These are phyloP conservation scores for Pterocles burchelli DNA, from an alignment of 2,113 vertebrate genomes.

Conservation along the genomic window DNA sequence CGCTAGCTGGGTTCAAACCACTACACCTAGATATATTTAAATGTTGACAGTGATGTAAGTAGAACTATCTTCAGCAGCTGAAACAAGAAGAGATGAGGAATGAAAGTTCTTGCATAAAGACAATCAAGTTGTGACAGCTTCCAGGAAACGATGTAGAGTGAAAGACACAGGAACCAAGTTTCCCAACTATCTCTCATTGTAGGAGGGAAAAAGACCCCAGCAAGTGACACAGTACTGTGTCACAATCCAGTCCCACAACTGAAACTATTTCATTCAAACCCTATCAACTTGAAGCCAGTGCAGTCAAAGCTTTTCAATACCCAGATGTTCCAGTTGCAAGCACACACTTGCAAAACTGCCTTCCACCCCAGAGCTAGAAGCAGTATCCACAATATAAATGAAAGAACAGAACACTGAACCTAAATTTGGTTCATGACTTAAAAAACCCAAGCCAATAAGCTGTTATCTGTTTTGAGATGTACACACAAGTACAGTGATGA, in stretches of 20 bases:
- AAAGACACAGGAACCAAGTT: neutral
- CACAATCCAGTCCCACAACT: neutral
- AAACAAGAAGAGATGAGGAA: neutral
- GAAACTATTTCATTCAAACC: neutral
- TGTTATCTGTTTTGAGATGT: neutral
- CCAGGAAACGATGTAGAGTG: neutral
- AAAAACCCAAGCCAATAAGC: neutral
- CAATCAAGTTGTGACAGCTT: neutral
- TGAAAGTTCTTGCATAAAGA: neutral
- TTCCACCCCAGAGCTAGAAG: neutral
- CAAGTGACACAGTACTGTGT: neutral
- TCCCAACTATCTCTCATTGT: neutral
- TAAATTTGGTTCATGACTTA: neutral
- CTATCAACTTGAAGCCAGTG: neutral
- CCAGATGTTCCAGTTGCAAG: neutral
- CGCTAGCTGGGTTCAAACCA: no score
- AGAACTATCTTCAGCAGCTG: neutral
- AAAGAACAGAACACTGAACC: neutral
- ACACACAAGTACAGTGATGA: neutral
- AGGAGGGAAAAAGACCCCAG: neutral
- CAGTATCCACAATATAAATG: neutral
- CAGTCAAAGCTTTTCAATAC: neutral
- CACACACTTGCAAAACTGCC: neutral
- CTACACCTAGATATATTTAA: neutral
- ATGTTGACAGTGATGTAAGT: neutral